Evolutionary conservation across 2,797 vertebrate genomes (phyloP).

Genomic region (Tapirus indicus): DNA sequence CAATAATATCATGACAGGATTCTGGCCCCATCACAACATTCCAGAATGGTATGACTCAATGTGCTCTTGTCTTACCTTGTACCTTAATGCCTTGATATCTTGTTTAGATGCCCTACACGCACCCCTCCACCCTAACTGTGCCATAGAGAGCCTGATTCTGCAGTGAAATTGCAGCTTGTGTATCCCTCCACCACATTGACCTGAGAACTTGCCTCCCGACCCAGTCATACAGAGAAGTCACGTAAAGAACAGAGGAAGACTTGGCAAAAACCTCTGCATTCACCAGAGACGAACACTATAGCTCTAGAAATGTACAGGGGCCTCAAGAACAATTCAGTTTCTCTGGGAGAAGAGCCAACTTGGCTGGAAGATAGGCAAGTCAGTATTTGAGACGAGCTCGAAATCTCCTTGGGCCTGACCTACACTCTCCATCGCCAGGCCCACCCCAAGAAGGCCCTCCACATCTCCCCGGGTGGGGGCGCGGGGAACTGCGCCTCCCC

Average conservation of each 20-base stretch:
- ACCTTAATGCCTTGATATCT: background rate
- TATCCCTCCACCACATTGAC: background rate
- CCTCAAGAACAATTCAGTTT: background rate
- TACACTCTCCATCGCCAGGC: background rate
- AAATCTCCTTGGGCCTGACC: background rate
- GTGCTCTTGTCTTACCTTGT: background rate
- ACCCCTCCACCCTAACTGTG: background rate
- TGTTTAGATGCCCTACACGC: background rate
- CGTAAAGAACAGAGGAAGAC: background rate
- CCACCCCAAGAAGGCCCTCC: background rate
- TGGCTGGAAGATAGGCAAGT: background rate
- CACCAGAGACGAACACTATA: background rate
- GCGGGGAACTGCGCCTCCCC: background rate
- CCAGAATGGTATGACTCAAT: background rate
- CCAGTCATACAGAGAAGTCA: background rate
- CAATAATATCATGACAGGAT: background rate
- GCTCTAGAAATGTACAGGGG: background rate
- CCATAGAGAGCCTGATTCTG: background rate
- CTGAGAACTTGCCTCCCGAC: background rate
- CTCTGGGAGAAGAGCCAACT: background rate
- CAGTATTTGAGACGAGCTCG: background rate
- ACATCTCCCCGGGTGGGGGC: accelerated
- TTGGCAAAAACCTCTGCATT: background rate
- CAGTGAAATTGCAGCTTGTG: background rate
- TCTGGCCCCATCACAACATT: background rate